Conservation (phyloP, 1,140 invertebrate species). For the Melanaphis sacchari region DNA sequence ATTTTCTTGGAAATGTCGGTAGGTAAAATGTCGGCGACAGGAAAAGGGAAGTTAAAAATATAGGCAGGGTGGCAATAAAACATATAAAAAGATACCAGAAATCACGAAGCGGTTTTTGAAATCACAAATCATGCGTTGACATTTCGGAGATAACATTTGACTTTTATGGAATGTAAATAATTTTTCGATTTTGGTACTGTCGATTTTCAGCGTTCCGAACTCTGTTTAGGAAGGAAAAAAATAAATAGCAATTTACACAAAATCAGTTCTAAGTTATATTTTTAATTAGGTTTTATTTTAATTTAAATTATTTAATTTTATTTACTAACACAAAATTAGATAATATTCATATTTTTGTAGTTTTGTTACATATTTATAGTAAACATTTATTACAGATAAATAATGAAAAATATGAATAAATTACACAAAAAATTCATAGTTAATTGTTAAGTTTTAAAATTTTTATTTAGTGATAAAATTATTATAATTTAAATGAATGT, state of each 20-base stretch:
- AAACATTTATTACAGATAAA: background rate
- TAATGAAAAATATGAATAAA: background rate
- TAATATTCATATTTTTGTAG: background rate
- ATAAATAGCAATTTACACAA: background rate
- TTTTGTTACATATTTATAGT: background rate
- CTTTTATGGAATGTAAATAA: constrained; percentile 55
- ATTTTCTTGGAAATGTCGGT: constrained; percentile 56
- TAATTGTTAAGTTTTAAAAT: background rate
- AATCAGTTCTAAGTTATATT: background rate
- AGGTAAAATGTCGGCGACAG: constrained; percentile 56
- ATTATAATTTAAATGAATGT: background rate
- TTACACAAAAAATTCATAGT: background rate
- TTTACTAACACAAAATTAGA: background rate
- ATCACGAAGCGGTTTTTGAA: constrained; percentile 52
- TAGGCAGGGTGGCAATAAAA: constrained; percentile 50
- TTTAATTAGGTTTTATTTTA: background rate
- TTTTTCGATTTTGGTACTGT: constrained; percentile 51
- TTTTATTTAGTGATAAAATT: background rate
- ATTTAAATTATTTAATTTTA: background rate
- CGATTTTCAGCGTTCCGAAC: background rate
- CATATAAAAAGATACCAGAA: constrained; percentile 57
- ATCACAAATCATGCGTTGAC: constrained; percentile 57
- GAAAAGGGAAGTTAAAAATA: constrained; percentile 51
- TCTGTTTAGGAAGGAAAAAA: background rate
- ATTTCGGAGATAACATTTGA: constrained; percentile 55